phyloP scores from a whole-genome alignment of 2,888 invertebrate species.

The Temnothorax ravouxi region DNA sequence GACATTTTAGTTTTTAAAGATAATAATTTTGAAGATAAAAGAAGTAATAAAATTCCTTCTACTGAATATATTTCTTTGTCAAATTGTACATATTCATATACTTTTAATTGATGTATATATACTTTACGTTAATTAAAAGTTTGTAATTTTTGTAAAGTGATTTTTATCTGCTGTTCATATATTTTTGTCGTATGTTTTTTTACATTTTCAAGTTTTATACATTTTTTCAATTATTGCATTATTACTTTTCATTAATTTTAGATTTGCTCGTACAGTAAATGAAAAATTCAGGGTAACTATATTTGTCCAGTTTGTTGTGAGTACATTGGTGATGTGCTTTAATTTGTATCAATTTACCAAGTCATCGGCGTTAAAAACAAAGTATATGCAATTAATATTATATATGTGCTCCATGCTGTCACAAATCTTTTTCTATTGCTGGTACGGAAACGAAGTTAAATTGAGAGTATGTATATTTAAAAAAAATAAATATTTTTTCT shows the following conservation, averaged over 20 bases:
- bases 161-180: background rate
- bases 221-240: background rate
- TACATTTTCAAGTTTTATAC: background rate
- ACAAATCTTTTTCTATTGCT: constrained; percentile 73
- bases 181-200: background rate
- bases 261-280: constrained; percentile 55
- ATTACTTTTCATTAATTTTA: constrained; percentile 22
- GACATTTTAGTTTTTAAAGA: background rate
- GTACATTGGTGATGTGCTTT: constrained; percentile 66
- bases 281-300: constrained; percentile 61
- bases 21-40: background rate
- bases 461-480: constrained; percentile 62
- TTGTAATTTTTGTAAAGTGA: background rate
- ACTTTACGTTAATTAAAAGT: background rate
- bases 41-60: background rate
- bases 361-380: constrained; percentile 32
- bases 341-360: constrained; percentile 66
- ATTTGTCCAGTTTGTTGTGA: constrained; percentile 63
- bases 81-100: background rate
- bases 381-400: constrained; percentile 56
- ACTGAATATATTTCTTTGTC: background rate
- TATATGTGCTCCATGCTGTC: constrained; percentile 67
- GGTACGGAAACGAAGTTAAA: constrained; percentile 71
- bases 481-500: background rate
- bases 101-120: background rate